Base-by-base conservation (phyloP, 2,113 vertebrate genomes). In the Poeciliopsis prolifica region DNA sequence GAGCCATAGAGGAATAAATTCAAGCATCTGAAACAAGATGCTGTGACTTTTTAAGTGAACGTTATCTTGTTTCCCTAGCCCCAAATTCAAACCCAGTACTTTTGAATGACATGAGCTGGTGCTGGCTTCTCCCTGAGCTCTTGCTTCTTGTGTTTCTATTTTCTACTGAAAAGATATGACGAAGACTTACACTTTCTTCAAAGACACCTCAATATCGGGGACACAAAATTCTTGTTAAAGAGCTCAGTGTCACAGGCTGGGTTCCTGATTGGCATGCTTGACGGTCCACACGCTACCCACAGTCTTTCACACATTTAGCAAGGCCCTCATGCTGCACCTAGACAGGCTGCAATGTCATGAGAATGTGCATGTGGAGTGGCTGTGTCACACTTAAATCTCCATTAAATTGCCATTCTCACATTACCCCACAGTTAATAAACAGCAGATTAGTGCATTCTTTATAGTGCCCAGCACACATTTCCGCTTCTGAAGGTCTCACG, bases 391-490 rank as follows among this genome's bases (percentile, higher is more conserved):
- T 93, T 93, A 97, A 97, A 97, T 98, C 96, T 97, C 95, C 91
- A 93, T 96, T 97, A 97, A 97, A 98, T 98, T 95, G 90, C 94
- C 95, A 93, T 93, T 96, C 96, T 97, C 96, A 93, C 92, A 95
- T 97, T 96, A 95, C 95, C 92, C 93, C 91, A 93, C 94, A 95
- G 95, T 96, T 97, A 97, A 98, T 98, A 97, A 97, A 96, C 95
- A 96, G 91, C 95, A 96, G 96, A 95, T 95, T 96, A 96, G 94
- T 93, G 90, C 94, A 95, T 96, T 96, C 95, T 97, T 95, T 94
- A 95, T 93, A 92, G 94, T 93, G 94, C 93, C 93, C 93, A 92
- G 95, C 95, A 95, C 94, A 95, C 94, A 95, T 94, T 95, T 95
- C 93, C 94, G 92, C 94, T 95, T 94, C 92, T 95, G 76, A 95